Evolutionary conservation across 2,888 invertebrate genomes (phyloP).

Genomic region (Leptopterna dolabrata): DNA sequence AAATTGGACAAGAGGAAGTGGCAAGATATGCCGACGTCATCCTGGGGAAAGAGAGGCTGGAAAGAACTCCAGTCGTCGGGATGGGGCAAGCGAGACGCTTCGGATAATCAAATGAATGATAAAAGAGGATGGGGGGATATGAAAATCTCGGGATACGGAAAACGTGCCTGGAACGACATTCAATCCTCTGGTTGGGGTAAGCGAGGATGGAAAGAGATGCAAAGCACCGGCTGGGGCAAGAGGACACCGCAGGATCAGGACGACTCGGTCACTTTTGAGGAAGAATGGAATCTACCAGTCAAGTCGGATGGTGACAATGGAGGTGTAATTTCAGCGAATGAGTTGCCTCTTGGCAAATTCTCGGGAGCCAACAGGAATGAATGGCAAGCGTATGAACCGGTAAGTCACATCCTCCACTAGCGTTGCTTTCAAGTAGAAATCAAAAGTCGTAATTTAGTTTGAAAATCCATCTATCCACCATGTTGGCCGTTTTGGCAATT

Average conservation of each 20-base stretch:
- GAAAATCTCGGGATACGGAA: conserved; percentile 48
- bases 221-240: conserved; percentile 68
- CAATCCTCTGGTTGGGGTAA: conserved; percentile 69
- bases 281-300: conserved; percentile 31
- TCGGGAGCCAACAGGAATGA: conserved; percentile 16
- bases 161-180: conserved; percentile 47
- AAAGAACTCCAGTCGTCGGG: conserved; percentile 30
- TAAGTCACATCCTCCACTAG: background rate
- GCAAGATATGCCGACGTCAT: conserved; percentile 67
- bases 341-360: conserved; percentile 5
- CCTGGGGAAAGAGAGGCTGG: conserved; percentile 47
- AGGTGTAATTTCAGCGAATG: background rate
- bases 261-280: conserved; percentile 30
- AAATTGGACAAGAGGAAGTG: conserved; percentile 73
- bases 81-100: conserved; percentile 34
- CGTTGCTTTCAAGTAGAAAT: too few species aligned
- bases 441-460: too few species aligned
- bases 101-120: background rate
- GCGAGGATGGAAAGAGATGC: conserved; percentile 72
- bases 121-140: conserved; percentile 45
- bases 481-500: too few species aligned
- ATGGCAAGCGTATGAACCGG: conserved; percentile 10
- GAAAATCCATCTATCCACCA: too few species aligned
- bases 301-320: background rate
- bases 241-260: conserved; percentile 69